Evolutionary conservation across 2,113 vertebrate genomes (phyloP).

Genomic region (Centropus unirufus): DNA sequence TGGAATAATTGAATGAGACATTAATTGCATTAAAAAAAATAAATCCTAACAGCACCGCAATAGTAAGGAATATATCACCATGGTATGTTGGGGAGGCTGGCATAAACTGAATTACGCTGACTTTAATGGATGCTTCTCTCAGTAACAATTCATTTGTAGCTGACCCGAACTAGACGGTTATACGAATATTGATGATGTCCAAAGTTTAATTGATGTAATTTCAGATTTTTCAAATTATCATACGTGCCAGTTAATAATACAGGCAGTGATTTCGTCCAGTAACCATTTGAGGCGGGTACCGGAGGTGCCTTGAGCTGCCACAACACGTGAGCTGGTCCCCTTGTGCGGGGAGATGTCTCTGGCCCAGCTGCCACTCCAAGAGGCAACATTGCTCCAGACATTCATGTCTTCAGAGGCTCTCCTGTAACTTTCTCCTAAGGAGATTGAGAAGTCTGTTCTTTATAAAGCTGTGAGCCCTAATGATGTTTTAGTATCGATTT

Average conservation of each 20-base stretch:
- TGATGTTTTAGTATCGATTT: not conserved
- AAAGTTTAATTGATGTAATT: not conserved
- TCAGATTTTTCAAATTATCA: not conserved
- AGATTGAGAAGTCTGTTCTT: not conserved
- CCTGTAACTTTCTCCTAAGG: not conserved
- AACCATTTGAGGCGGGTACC: accelerated
- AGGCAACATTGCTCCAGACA: not conserved
- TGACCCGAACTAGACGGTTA: not conserved
- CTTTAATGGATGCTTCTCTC: not conserved
- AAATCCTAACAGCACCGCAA: accelerated
- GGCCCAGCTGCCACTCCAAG: not conserved
- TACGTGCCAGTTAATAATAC: not conserved
- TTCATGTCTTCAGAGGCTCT: not conserved
- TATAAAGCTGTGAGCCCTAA: not conserved
- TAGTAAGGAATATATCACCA: not conserved
- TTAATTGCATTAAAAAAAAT: not conserved
- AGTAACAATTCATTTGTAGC: not conserved
- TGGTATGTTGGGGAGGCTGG: not conserved
- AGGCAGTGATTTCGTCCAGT: accelerated
- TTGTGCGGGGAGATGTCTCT: no score
- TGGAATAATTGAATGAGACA: not conserved
- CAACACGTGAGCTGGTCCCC: accelerated
- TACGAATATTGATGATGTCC: not conserved
- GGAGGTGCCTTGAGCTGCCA: not conserved
- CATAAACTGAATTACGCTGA: not conserved